Percentiles rank a stretch among this genome's conserved stretches.
Evolutionary conservation across 2,113 vertebrate genomes (phyloP).

Genomic region (Vidua macroura): DNA sequence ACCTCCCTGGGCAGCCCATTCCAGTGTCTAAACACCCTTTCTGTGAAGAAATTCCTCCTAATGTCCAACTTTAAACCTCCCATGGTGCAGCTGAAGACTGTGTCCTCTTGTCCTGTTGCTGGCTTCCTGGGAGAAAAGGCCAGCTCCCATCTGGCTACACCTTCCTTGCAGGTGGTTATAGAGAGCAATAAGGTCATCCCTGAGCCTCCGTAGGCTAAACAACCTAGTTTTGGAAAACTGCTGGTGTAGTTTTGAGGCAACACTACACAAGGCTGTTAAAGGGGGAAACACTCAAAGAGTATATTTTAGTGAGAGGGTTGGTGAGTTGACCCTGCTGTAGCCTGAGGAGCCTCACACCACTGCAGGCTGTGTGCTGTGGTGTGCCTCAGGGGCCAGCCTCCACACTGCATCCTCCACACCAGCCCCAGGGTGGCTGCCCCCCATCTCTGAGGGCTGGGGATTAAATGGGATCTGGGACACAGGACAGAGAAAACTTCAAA

Average conservation of each 20-base stretch:
- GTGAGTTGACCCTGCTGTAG: neutral
- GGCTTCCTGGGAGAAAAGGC: neutral
- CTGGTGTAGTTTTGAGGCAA: neutral
- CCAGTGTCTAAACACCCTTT: too few species aligned
- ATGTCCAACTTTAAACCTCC: neutral
- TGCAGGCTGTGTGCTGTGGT: fast-evolving
- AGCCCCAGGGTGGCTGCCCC: too few species aligned
- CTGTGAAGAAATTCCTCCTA: neutral
- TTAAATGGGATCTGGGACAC: neutral
- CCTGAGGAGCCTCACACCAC: fast-evolving
- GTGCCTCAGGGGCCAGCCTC: fast-evolving
- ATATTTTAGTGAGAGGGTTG: fast-evolving
- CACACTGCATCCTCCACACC: fast-evolving
- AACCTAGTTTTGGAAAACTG: neutral
- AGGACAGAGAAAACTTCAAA: neutral
- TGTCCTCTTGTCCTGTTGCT: neutral
- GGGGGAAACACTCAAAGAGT: fast-evolving
- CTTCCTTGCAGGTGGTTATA: neutral
- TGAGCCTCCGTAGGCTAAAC: neutral
- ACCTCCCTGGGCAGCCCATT: neutral
- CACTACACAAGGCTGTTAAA: neutral
- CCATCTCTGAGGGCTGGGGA: fast-evolving
- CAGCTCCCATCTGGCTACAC: neutral
- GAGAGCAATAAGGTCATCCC: fast-evolving
- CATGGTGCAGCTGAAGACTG: neutral